phyloP scores from a whole-genome alignment of 2,797 vertebrate species.

The Avahi laniger region DNA sequence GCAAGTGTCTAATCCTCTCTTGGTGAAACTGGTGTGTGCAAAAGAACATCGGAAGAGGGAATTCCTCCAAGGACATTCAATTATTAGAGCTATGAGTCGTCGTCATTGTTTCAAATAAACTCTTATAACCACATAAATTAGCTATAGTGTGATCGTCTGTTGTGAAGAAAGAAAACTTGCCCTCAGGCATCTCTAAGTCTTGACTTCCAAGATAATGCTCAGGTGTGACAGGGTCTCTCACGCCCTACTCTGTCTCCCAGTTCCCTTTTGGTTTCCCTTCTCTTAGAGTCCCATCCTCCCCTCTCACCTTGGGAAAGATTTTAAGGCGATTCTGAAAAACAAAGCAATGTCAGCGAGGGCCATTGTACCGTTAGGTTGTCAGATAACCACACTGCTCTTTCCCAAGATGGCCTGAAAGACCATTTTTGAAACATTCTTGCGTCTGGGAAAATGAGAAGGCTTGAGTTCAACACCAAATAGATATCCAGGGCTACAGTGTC shows the following conservation, averaged over 20 bases:
- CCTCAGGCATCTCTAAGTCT: not conserved
- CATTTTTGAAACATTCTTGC: not conserved
- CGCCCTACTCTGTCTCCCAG: not conserved
- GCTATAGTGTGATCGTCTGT: not conserved
- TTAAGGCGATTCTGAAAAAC: not conserved
- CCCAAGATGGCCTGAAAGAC: not conserved
- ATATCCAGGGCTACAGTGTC: not conserved
- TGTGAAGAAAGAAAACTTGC: not conserved
- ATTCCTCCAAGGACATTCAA: not conserved
- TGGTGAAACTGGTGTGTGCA: not conserved
- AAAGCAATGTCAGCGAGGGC: not conserved
- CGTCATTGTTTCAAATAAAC: not conserved
- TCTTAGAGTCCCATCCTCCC: not conserved
- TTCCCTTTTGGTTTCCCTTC: not conserved
- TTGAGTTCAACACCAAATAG: not conserved
- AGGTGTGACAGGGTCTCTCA: not conserved
- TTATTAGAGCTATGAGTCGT: not conserved
- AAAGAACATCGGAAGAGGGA: not conserved
- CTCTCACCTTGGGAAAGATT: not conserved
- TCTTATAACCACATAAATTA: not conserved
- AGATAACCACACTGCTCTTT: not conserved
- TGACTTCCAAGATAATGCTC: not conserved
- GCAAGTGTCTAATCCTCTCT: not conserved
- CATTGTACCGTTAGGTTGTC: not conserved
- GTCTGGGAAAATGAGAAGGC: conserved; percentile 21